Evolutionary conservation across 2,113 vertebrate genomes (phyloP).

Genomic region (Lipotes vexillifer): DNA sequence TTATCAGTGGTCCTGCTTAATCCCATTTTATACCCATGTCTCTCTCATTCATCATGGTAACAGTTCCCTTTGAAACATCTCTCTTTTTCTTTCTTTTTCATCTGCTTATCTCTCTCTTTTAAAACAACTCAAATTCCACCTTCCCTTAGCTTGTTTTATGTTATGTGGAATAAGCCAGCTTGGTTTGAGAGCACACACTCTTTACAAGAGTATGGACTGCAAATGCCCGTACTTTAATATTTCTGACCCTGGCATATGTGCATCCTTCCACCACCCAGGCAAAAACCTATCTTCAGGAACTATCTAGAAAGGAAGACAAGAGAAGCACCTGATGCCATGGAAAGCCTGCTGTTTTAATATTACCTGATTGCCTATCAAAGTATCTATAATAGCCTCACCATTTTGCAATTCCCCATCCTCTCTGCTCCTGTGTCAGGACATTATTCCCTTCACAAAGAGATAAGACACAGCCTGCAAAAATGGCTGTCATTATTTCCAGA

Average conservation of each 20-base stretch:
- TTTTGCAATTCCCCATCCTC: neutral
- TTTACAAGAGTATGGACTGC: neutral
- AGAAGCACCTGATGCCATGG: neutral
- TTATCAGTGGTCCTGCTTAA: neutral
- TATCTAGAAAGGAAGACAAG: neutral
- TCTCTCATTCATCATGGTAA: neutral
- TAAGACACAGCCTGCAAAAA: slow-evolving; percentile 1
- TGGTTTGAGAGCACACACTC: neutral
- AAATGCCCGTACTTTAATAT: neutral
- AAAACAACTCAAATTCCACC: neutral
- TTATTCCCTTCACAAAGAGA: slow-evolving; percentile 27
- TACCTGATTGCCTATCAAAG: neutral
- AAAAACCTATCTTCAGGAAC: neutral
- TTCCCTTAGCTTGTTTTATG: neutral
- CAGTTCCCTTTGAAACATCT: neutral
- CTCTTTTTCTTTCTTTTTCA: neutral
- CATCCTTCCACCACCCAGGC: neutral
- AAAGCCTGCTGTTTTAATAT: neutral
- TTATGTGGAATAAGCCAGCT: neutral
- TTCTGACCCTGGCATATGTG: neutral
- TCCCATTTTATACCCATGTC: neutral
- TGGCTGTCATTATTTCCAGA: slow-evolving; percentile 33
- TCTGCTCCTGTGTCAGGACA: neutral
- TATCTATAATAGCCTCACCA: neutral
- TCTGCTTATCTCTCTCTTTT: neutral